Conservation (phyloP, 2,888 invertebrate species). For the Callyntrura guangdongensis region DNA sequence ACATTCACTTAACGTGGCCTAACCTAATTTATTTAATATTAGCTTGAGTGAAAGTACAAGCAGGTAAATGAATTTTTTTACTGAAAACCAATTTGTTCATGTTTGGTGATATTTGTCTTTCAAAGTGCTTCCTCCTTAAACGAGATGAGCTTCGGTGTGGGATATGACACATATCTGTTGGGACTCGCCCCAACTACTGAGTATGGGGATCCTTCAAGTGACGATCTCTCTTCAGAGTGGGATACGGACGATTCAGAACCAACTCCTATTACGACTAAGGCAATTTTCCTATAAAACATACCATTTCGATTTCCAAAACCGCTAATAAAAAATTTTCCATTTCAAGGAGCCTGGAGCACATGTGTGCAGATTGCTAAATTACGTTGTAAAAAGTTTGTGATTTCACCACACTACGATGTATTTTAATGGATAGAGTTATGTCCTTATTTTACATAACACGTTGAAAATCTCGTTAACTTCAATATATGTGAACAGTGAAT, state of each 20-base stretch:
- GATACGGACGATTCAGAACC: constrained; percentile 89
- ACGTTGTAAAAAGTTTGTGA: too few relatives aligned
- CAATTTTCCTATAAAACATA: constrained; percentile 61
- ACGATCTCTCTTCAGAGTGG: constrained; percentile 97
- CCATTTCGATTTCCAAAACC: not conserved
- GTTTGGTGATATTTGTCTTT: constrained; percentile 70
- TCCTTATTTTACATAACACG: constrained; percentile 42
- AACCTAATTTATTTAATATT: too few relatives aligned
- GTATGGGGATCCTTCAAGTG: constrained; percentile 94
- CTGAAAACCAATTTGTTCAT: constrained; percentile 36
- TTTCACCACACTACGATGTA: not conserved
- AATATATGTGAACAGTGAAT: constrained; percentile 71
- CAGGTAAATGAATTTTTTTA: too few relatives aligned
- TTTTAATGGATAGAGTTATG: constrained; percentile 60
- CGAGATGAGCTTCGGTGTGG: constrained; percentile 82
- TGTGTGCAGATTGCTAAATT: too few relatives aligned
- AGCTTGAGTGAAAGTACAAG: too few relatives aligned
- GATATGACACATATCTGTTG: constrained; percentile 82
- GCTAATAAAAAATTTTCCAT: not conserved
- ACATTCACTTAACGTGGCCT: too few relatives aligned
- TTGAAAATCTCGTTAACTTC: constrained; percentile 63
- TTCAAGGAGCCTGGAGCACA: not conserved
- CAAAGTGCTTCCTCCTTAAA: constrained; percentile 76
- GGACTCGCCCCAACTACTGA: constrained; percentile 87
- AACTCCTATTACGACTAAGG: constrained; percentile 80